phyloP scores from a whole-genome alignment of 2,888 invertebrate genomes.

The Diarsia brunnea region DNA sequence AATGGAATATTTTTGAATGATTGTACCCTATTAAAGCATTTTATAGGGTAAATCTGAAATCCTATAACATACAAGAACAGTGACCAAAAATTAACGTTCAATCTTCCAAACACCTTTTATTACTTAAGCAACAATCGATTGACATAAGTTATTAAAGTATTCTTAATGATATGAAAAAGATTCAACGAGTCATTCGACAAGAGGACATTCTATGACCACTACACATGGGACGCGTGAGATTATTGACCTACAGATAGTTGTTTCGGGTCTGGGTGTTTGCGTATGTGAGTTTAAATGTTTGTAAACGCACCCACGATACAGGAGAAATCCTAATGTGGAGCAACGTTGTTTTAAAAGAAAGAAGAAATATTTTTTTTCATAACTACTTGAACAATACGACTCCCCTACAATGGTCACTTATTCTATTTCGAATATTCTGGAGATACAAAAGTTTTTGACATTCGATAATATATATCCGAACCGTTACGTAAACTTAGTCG shows the following conservation, averaged over 20 bases:
- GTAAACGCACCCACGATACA: no score
- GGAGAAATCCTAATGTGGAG: no score
- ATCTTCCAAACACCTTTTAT: background rate
- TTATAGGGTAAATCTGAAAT: background rate
- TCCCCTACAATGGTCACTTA: background rate
- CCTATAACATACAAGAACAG: background rate
- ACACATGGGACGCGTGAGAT: no score
- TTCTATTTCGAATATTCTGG: constrained; percentile 36
- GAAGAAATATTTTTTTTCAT: no score
- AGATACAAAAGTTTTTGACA: constrained; percentile 39
- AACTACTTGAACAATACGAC: background rate
- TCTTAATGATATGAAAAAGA: background rate
- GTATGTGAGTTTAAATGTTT: no score
- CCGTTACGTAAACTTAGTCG: constrained; percentile 47
- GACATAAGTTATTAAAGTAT: background rate
- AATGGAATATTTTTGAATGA: no score
- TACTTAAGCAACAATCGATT: background rate
- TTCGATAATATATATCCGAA: constrained; percentile 37
- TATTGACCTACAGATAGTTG: no score
- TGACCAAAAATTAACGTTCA: background rate
- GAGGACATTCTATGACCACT: constrained; percentile 13
- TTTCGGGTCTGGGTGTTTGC: no score
- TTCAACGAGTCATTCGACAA: constrained; percentile 6
- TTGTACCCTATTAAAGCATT: constrained; percentile 1
- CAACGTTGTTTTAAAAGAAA: no score